Evolutionary conservation across 1,140 invertebrate species (phyloP).

Genomic region (Pseudoatta argentina): DNA sequence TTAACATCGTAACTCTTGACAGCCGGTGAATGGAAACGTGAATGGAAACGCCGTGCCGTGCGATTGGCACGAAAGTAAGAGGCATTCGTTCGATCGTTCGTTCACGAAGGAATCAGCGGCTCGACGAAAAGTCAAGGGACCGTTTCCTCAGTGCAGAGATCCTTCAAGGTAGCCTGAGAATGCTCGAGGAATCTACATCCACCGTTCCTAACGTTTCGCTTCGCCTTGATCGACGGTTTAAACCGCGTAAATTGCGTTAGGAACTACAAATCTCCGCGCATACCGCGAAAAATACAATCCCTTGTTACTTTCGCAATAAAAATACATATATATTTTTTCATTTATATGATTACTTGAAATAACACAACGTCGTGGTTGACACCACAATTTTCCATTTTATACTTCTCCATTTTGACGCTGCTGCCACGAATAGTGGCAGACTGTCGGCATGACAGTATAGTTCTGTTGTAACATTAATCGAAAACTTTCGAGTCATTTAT

Average conservation of each 20-base stretch:
- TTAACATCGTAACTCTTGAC: slow-evolving; percentile 71
- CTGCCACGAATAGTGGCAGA: too few species aligned
- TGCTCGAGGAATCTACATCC: slow-evolving; percentile 45
- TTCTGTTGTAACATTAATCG: slow-evolving; percentile 36
- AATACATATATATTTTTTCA: background rate
- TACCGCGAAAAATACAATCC: background rate
- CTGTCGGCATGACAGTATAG: background rate
- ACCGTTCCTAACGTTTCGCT: slow-evolving; percentile 3
- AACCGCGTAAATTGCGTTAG: background rate
- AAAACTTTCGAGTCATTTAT: slow-evolving; percentile 58
- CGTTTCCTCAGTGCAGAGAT: slow-evolving; percentile 47
- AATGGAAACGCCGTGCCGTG: slow-evolving; percentile 74
- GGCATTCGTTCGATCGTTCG: slow-evolving; percentile 67
- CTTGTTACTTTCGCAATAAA: background rate
- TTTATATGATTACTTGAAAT: background rate
- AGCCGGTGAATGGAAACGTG: slow-evolving; percentile 78
- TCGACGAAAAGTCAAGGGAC: slow-evolving; percentile 72
- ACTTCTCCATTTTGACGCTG: background rate
- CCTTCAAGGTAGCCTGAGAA: slow-evolving; percentile 71
- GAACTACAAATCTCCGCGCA: slow-evolving; percentile 17
- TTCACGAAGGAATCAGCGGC: slow-evolving; percentile 61
- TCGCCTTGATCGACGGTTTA: slow-evolving; percentile 35
- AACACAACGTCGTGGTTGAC: background rate
- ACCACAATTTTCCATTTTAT: background rate
- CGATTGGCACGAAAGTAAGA: slow-evolving; percentile 80